Conservation (phyloP, 1,140 invertebrate species). For the Zaprionus nigranus region DNA sequence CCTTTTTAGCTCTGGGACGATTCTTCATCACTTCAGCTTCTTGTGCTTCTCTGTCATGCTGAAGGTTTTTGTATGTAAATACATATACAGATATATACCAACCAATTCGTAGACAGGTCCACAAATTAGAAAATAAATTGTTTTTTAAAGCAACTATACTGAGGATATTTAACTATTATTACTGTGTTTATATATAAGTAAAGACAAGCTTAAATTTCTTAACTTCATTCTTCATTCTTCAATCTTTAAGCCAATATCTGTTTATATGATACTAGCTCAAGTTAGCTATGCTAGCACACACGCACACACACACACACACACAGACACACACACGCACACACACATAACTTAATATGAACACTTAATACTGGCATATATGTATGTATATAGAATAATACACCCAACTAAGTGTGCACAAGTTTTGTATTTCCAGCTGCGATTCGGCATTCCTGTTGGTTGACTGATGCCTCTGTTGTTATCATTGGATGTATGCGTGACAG, state of each 20-base stretch:
- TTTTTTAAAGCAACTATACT: no score
- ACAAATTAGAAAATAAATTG: no score
- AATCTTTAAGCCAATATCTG: neutral
- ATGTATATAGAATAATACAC: neutral
- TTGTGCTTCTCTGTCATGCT: no score
- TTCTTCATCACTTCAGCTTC: no score
- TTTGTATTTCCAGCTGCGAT: neutral
- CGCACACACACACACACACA: neutral
- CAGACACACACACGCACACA: neutral
- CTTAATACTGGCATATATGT: neutral
- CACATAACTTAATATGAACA: neutral
- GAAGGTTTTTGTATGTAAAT: no score
- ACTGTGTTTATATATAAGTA: no score
- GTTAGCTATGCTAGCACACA: neutral
- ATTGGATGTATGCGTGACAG: conserved; percentile 74
- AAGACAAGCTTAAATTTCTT: neutral
- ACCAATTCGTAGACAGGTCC: no score
- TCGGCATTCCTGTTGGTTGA: conserved; percentile 21
- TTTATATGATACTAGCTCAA: neutral
- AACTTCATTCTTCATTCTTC: neutral
- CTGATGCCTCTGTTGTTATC: conserved; percentile 32
- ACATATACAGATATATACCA: no score
- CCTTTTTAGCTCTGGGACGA: no score
- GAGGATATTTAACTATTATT: no score
- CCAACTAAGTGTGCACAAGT: neutral